These are phyloP conservation scores for Phoenoteleia sp. DNA, from an alignment of 2,888 invertebrate species.

Conservation along the genomic window DNA sequence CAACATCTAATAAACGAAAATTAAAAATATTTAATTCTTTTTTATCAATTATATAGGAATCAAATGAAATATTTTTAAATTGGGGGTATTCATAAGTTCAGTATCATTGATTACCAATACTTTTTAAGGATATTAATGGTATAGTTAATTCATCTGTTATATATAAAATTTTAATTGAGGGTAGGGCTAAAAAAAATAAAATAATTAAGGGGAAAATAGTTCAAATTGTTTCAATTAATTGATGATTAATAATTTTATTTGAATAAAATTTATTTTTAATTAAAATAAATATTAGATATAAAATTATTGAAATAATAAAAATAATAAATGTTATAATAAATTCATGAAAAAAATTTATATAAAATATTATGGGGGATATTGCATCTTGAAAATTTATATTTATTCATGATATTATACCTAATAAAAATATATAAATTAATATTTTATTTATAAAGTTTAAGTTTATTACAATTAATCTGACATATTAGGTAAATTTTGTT, in stretches of 20 bases:
- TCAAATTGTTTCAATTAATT: conserved; percentile 90
- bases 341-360: conserved; percentile 90
- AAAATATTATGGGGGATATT: conserved; percentile 90
- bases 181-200: conserved; percentile 89
- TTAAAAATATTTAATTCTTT: conserved; percentile 82
- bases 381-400: conserved; percentile 87
- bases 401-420: conserved; percentile 86
- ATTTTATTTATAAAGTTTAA: conserved; percentile 91
- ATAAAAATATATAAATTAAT: conserved; percentile 87
- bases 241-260: conserved; percentile 88
- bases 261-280: conserved; percentile 88
- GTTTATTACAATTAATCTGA: conserved; percentile 89
- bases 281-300: conserved; percentile 88
- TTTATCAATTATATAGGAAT: conserved; percentile 88
- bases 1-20: conserved; percentile 90
- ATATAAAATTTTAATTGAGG: conserved; percentile 89
- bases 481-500: conserved; percentile 88
- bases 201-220: conserved; percentile 89
- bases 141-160: conserved; percentile 89
- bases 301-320: conserved; percentile 89
- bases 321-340: conserved; percentile 89
- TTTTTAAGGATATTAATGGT: conserved; percentile 89
- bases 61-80: conserved; percentile 88
- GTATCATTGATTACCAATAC: conserved; percentile 90
- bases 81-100: conserved; percentile 91